phyloP scores from a whole-genome alignment of 2,797 vertebrate genomes.

The Hipposideros larvatus region DNA sequence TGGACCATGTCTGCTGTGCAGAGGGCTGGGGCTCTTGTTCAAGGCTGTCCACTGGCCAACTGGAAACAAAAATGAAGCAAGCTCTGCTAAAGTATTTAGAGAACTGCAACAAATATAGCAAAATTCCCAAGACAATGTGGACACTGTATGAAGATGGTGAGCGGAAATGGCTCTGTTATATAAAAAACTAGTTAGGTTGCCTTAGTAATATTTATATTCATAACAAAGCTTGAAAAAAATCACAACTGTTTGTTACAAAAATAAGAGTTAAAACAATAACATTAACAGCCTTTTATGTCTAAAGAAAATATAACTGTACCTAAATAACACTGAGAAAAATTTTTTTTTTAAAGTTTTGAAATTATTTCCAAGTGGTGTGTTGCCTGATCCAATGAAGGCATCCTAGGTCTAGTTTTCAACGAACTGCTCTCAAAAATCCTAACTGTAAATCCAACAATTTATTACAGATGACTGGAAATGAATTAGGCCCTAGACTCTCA shows the following conservation, averaged over 20 bases:
- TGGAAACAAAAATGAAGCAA: constrained; percentile 86
- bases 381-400: background rate
- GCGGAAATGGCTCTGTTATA: constrained; percentile 80
- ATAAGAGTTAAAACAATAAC: constrained; percentile 54
- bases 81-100: constrained; percentile 83
- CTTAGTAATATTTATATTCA: constrained; percentile 56
- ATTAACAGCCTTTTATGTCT: constrained; percentile 19
- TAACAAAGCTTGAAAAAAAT: constrained; percentile 23
- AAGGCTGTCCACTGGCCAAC: constrained; percentile 87
- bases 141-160: constrained; percentile 77
- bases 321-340: background rate
- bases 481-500: background rate
- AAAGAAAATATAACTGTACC: constrained; percentile 28
- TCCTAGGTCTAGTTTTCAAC: background rate
- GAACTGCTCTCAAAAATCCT: constrained; percentile 30
- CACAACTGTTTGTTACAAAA: constrained; percentile 61
- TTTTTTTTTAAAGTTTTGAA: background rate
- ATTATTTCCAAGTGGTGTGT: constrained; percentile 41
- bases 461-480: background rate
- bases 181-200: constrained; percentile 65
- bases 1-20: constrained; percentile 88
- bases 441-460: background rate
- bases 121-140: constrained; percentile 81
- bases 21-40: constrained; percentile 91
- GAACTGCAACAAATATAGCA: constrained; percentile 84